phyloP scores from a whole-genome alignment of 2,888 invertebrate genomes.

The Clostera curtula region DNA sequence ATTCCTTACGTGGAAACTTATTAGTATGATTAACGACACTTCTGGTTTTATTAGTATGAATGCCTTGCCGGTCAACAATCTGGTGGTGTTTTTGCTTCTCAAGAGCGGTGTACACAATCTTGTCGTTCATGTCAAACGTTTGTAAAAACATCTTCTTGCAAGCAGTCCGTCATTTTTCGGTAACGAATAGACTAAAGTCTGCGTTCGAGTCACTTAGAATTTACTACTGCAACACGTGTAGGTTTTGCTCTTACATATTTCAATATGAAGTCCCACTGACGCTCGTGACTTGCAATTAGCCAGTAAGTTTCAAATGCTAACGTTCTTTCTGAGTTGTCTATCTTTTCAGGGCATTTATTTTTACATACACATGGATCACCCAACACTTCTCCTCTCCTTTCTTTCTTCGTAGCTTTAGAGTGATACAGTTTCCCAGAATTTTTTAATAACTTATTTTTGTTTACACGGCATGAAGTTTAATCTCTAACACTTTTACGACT shows the following conservation, averaged over 20 bases:
- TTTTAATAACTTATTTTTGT: conserved; percentile 4
- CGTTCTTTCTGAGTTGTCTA: conserved; percentile 1
- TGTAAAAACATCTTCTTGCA: conserved; percentile 3
- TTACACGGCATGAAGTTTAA: conserved; percentile 1
- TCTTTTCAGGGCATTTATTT: no score
- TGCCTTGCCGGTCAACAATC: no score
- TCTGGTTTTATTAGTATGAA: not conserved
- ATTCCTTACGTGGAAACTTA: conserved; percentile 1
- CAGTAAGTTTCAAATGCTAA: conserved; percentile 2
- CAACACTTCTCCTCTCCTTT: conserved; percentile 1
- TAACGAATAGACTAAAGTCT: conserved; percentile 1
- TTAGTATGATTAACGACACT: not conserved
- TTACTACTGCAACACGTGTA: conserved; percentile 3
- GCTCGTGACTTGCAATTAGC: conserved; percentile 2
- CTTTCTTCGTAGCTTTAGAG: no score
- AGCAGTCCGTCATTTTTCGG: conserved; percentile 2
- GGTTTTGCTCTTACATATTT: conserved; percentile 1
- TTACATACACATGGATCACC: conserved; percentile 4
- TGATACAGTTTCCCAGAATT: conserved; percentile 1
- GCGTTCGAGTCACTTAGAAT: conserved; percentile 1
- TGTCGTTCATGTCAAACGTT: conserved; percentile 2
- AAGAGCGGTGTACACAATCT: conserved; percentile 3
- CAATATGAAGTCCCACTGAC: conserved; percentile 3
- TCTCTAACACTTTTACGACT: conserved; percentile 4
- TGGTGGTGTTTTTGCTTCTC: conserved; percentile 1